Percentiles rank a stretch among this genome's conserved stretches.
Conservation (phyloP, 2,113 vertebrate genomes). For the Pteruthius melanotis region DNA sequence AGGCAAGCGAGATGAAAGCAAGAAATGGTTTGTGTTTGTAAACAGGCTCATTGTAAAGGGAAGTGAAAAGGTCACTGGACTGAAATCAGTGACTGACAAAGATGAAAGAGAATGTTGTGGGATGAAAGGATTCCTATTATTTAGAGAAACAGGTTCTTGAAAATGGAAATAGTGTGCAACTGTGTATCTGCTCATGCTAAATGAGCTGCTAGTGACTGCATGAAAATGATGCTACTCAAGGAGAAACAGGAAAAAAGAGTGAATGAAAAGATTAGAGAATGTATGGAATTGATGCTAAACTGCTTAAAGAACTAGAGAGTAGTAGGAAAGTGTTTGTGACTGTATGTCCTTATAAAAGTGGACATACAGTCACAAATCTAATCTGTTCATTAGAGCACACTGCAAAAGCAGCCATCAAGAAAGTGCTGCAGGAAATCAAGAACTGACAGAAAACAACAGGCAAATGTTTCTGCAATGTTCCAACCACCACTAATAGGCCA, state of each 20-base stretch:
- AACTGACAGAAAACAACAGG: background rate
- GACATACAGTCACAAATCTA: too few relatives aligned
- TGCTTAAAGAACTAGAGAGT: background rate
- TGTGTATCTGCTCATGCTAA: background rate
- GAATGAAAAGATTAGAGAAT: background rate
- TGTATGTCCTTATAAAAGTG: background rate
- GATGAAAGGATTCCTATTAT: constrained; percentile 29
- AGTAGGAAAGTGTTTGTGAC: background rate
- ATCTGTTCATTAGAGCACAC: background rate
- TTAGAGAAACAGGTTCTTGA: background rate
- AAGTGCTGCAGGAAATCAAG: background rate
- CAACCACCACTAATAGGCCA: background rate
- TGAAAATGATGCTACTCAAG: background rate
- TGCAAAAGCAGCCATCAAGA: background rate
- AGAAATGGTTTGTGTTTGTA: background rate
- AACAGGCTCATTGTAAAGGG: background rate
- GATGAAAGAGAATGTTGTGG: constrained; percentile 2
- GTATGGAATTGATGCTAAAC: background rate
- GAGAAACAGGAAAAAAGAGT: background rate
- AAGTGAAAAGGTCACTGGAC: background rate
- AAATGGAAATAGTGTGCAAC: constrained; percentile 5
- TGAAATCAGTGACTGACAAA: background rate
- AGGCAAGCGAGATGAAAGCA: constrained; percentile 24
- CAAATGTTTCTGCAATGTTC: background rate
- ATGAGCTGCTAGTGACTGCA: background rate